Conservation (phyloP, 2,113 vertebrate genomes). For the Pogona vitticeps region DNA sequence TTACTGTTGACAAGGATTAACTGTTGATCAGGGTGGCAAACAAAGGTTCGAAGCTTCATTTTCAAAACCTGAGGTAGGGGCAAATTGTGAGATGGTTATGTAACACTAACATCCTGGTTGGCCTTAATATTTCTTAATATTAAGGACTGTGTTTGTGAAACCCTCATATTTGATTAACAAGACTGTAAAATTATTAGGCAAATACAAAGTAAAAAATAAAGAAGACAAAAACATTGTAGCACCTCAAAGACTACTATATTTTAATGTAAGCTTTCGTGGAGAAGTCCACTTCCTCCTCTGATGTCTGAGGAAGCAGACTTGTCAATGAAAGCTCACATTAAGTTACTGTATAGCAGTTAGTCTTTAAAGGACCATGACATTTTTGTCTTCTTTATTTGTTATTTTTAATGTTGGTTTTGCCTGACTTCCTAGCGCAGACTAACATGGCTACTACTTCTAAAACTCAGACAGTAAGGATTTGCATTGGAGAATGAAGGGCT, state of each 20-base stretch:
- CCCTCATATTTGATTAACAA: not conserved
- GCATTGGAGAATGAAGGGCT: not conserved
- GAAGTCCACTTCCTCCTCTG: too few relatives aligned
- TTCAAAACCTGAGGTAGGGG: not conserved
- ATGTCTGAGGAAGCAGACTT: too few relatives aligned
- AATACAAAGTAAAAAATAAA: too few relatives aligned
- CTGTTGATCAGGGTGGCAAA: not conserved
- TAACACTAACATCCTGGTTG: not conserved
- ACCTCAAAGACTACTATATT: too few relatives aligned
- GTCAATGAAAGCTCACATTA: too few relatives aligned
- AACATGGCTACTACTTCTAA: not conserved
- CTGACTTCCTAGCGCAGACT: not conserved
- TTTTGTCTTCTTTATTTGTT: not conserved
- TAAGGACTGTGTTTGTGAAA: not conserved
- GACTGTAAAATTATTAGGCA: not conserved
- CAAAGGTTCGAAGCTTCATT: not conserved
- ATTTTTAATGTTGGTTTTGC: not conserved
- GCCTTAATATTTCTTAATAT: not conserved
- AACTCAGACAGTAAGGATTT: not conserved
- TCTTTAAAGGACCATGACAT: too few relatives aligned
- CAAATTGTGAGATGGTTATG: not conserved
- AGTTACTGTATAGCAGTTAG: too few relatives aligned
- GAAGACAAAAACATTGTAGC: too few relatives aligned
- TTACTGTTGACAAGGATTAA: not conserved
- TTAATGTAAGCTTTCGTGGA: too few relatives aligned